phyloP scores from a whole-genome alignment of 1,140 invertebrate species.

The Tetragonula clypearis region DNA sequence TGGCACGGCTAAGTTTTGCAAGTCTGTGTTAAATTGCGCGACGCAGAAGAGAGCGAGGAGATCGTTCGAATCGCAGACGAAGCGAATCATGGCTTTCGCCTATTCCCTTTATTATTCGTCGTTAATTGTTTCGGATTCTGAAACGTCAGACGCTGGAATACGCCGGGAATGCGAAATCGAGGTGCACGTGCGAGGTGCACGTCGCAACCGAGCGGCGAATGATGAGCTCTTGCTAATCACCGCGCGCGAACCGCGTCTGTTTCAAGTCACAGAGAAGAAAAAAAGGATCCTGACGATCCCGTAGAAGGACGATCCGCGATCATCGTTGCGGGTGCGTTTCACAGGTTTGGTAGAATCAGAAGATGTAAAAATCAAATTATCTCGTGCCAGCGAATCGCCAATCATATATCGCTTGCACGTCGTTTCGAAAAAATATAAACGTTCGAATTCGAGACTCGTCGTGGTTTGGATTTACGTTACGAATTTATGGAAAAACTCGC shows the following conservation, averaged over 20 bases:
- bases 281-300: background rate
- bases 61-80: background rate
- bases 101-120: conserved; percentile 17
- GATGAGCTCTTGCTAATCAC: conserved; percentile 40
- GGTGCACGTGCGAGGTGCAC: conserved; percentile 27
- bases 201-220: background rate
- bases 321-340: conserved; percentile 5
- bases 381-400: background rate
- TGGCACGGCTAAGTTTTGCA: conserved; percentile 42
- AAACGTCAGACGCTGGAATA: conserved; percentile 10
- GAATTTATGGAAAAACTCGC: background rate
- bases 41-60: background rate
- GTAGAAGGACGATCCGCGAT: background rate
- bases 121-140: conserved; percentile 44
- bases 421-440: background rate
- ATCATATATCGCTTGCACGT: background rate
- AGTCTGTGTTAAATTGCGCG: background rate
- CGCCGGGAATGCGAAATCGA: conserved; percentile 23
- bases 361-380: background rate
- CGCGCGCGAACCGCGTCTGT: background rate
- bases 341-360: background rate
- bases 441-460: background rate
- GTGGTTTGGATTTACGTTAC: background rate
- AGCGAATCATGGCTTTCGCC: background rate
- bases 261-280: conserved; percentile 8